Evolutionary conservation across 37 sponge, comb jelly and placozoan genomes (phyloP).

Genomic region (Trichoplax adhaerens): DNA sequence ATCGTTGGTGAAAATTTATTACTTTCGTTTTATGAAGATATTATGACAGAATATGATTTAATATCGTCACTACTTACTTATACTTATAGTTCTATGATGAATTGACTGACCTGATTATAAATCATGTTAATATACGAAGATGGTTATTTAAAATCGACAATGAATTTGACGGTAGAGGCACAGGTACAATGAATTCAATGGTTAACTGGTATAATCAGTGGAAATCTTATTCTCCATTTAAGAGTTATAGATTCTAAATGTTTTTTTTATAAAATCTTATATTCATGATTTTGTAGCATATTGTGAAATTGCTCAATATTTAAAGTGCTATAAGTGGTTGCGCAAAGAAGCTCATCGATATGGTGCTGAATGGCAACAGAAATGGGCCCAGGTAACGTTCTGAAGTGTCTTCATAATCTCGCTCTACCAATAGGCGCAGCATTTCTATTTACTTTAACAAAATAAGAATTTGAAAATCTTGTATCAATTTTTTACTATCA

Average conservation of each 20-base stretch:
- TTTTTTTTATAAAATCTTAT: not conserved
- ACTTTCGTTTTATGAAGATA: no score
- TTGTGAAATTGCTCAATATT: constrained; percentile 51
- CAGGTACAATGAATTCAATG: constrained; percentile 1
- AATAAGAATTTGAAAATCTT: not conserved
- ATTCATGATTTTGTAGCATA: constrained; percentile 36
- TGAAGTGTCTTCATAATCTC: not conserved
- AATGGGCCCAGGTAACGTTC: constrained; percentile 31
- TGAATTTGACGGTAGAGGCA: constrained; percentile 42
- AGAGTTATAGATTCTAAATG: not conserved
- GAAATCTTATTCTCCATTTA: not conserved
- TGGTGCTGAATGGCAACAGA: constrained; percentile 60
- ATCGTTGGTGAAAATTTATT: no score
- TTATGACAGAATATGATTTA: no score
- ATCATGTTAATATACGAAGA: constrained; percentile 26
- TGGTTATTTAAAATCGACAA: constrained; percentile 76
- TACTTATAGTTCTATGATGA: constrained; percentile 24
- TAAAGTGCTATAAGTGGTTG: constrained; percentile 57
- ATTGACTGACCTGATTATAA: constrained; percentile 41
- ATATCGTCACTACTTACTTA: no score
- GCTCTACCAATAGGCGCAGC: not conserved
- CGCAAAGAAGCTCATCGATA: constrained; percentile 62
- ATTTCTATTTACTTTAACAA: not conserved
- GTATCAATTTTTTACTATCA: not conserved
- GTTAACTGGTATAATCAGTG: not conserved